phyloP scores from a whole-genome alignment of 1,140 invertebrate genomes.

The Gryon sp. region DNA sequence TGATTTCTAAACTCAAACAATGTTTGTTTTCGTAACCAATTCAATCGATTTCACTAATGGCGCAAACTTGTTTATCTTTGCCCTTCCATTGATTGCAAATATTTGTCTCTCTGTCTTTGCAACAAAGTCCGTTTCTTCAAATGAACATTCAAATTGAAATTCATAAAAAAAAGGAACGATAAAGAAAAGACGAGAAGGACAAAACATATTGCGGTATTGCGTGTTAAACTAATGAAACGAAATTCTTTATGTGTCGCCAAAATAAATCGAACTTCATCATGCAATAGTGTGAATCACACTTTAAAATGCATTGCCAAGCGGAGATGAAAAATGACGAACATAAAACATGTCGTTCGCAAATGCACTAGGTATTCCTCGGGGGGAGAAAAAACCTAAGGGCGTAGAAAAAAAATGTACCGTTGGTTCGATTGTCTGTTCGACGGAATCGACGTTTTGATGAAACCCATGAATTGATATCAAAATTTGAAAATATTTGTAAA shows the following conservation, averaged over 20 bases:
- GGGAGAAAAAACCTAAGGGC: too few relatives aligned
- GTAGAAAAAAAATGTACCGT: too few relatives aligned
- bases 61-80: too few relatives aligned
- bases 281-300: slow-evolving; percentile 20
- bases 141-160: too few relatives aligned
- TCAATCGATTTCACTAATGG: too few relatives aligned
- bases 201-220: not conserved
- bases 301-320: slow-evolving; percentile 26
- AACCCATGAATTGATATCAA: too few relatives aligned
- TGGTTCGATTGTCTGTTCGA: slow-evolving; percentile 18
- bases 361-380: slow-evolving; percentile 11
- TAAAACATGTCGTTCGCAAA: slow-evolving; percentile 12
- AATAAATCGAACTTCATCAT: slow-evolving; percentile 29
- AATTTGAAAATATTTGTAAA: too few relatives aligned
- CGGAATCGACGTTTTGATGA: slow-evolving; percentile 23
- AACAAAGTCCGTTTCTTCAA: too few relatives aligned
- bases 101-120: too few relatives aligned
- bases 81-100: too few relatives aligned
- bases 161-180: too few relatives aligned
- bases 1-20: not conserved
- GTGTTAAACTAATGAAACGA: slow-evolving; percentile 5
- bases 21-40: not conserved
- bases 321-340: slow-evolving; percentile 23
- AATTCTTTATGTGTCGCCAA: not conserved
- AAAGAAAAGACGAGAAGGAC: too few relatives aligned